Conservation (phyloP, 2,797 vertebrate genomes). For the Mus caroli region DNA sequence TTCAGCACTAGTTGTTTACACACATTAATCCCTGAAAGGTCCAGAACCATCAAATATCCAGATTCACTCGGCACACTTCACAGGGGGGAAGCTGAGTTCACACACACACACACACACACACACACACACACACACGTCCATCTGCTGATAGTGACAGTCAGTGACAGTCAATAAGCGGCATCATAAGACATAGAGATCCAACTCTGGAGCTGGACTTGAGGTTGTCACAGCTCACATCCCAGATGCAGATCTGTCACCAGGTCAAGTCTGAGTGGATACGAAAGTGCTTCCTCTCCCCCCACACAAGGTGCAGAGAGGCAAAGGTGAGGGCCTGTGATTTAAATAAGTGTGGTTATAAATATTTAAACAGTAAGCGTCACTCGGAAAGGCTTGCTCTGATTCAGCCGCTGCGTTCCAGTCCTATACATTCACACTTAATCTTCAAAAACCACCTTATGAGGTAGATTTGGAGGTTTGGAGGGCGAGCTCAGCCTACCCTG, state of each 20-base stretch:
- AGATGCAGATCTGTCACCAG: neutral
- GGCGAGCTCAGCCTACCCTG: neutral
- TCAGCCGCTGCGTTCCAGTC: slow-evolving; percentile 7
- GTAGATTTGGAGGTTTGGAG: neutral
- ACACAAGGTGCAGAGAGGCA: neutral
- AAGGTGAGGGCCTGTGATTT: neutral
- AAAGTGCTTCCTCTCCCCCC: neutral
- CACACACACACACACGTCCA: too few relatives aligned
- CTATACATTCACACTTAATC: slow-evolving; percentile 21
- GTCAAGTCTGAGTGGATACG: neutral
- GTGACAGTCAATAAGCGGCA: neutral
- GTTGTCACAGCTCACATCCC: neutral
- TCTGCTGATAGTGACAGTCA: neutral
- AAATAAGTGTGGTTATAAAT: neutral
- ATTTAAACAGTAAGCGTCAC: slow-evolving; percentile 27
- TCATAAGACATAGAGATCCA: neutral
- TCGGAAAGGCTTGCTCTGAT: neutral
- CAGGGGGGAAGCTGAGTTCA: neutral
- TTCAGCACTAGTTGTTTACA: neutral
- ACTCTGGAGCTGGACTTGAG: neutral
- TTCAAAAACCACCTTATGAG: neutral
- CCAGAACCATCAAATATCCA: neutral
- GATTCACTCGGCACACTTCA: neutral
- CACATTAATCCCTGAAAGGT: neutral
- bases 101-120: too few relatives aligned